These are phyloP conservation scores for Clupea harengus DNA, from an alignment of 2,113 vertebrate genomes.

Conservation along the genomic window DNA sequence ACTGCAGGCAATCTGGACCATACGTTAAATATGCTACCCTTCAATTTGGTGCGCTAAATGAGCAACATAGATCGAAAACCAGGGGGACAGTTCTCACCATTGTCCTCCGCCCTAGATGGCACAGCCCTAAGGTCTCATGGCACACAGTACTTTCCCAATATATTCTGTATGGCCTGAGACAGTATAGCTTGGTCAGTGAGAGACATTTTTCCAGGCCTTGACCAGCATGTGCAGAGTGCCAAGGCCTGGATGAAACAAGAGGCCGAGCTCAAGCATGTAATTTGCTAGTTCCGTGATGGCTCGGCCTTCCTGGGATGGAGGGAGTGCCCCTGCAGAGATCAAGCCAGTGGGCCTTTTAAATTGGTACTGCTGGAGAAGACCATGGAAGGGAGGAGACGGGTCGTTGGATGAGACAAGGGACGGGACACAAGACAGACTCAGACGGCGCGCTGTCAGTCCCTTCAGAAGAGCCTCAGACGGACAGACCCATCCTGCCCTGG, in stretches of 20 bases:
- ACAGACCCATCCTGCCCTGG: neutral
- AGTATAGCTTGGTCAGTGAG: slow-evolving; percentile 40
- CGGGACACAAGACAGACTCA: neutral
- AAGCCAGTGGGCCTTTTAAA: slow-evolving; percentile 46
- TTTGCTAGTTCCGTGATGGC: slow-evolving; percentile 61
- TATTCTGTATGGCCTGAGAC: slow-evolving; percentile 54
- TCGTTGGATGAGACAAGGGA: slow-evolving; percentile 16
- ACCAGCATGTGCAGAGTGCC: slow-evolving; percentile 59
- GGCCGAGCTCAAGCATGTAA: slow-evolving; percentile 58
- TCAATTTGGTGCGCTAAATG: neutral
- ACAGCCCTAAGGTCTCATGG: slow-evolving; percentile 5
- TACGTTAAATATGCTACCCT: neutral
- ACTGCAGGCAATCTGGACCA: neutral
- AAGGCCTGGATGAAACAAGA: slow-evolving; percentile 59
- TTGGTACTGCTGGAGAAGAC: slow-evolving; percentile 31
- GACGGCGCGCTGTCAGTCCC: slow-evolving; percentile 35
- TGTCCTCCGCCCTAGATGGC: neutral
- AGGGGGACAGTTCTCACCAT: neutral
- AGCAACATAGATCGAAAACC: neutral
- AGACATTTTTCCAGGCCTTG: slow-evolving; percentile 51
- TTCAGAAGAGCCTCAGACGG: neutral
- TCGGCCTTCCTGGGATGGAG: slow-evolving; percentile 42
- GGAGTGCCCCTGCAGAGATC: slow-evolving; percentile 32
- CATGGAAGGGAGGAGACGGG: slow-evolving; percentile 8
- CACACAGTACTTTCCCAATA: slow-evolving; percentile 62